Evolutionary conservation across 2,797 vertebrate species (phyloP), one percentile per base, ranked within the genome.

Genomic region (Crypturellus tataupa): DNA sequence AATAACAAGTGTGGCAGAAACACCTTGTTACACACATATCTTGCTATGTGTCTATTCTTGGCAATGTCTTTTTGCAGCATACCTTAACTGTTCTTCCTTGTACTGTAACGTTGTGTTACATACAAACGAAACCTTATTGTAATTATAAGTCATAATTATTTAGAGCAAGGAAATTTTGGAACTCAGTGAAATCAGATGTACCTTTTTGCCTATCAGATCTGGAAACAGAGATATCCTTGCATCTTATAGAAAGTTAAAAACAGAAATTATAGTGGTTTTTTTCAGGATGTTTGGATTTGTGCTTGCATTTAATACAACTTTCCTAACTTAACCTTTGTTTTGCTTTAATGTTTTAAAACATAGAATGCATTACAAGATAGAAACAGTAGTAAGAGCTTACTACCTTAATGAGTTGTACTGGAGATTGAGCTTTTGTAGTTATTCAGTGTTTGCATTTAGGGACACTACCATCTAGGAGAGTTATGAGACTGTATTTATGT

Each of bases 1-100:
- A 93, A 31, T 80, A 71, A 83, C 81, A 94, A 58, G 75, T 86
- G 80, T 85, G 82, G 78, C 11, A 47, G 77, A 86, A 73, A 44
- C 62, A 24, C 80, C 25, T 67, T 84, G 86, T 86, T 85, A 6
- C 72, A 76, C 40, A 46, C 56, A 40, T 49, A 56, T 69, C 33
- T 29, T 80, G 64, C 58, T 76, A 40, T 31, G 63, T 77, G 9
- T 37, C 27, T 89, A 42, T 86, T 78, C 49, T 75, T 69, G 75
- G 37, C 33, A 9, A 15, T 60, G n/a, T 15, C 3, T 93, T 93
- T 90, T 89, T 71, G n/a, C n/a, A 85, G 55, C 3, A 4, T 60
- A 59, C 10, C 31, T 85, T 65, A 86, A n/a, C 35, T 62, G 27
- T 73, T 87, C 62, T 39, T 78, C 68, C 47, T 84, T 85, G 21